Base-by-base conservation (phyloP, 2,797 vertebrate species). In the Fistularia tabacaria region DNA sequence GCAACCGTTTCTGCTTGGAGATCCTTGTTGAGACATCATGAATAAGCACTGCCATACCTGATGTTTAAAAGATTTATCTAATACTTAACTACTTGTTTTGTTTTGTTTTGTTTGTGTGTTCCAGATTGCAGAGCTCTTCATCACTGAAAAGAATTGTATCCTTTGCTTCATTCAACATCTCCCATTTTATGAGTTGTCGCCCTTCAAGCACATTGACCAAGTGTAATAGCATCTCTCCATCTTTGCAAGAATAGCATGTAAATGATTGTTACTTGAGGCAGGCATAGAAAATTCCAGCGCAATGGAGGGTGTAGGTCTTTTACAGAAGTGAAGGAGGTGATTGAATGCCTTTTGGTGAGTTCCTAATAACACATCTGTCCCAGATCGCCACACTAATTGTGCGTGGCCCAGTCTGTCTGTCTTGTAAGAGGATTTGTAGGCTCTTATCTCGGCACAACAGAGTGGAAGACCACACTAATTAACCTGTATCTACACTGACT, bases 111-210 rank as follows among this genome's bases (percentile, higher is more conserved):
- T 69, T 10, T 84, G 14, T 85, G 51, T 65, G 71, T 85, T 76
- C 40, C 87, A 92, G 91, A 92, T 92, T 49, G 91, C 91, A 59
- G 90, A 92, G 65, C 88, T 92, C 69, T 92, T 91, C 84, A 91
- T 91, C 77, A 80, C 84, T 14, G 89, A 91, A 77, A 91, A 92
- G 77, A 92, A 92, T 39, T 92, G 91, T 92, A 92, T 92, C 91
- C 90, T 92, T 90, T 84, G 7, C 54, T 25, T 25, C 25, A 25
- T 25, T 25, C 25, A 40, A 10, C 8, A 40, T 8, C 10, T 40
- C 39, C 3, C 8, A 40, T 40, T 40, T 40, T 10, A 40, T 10
- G 10, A 8, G 10, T 40, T 6, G 39, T 40, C 39, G 10, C 39
- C 39, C 39, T 40, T 38, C 53, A 42, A 10, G 42, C 38, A n/a